Conservation (phyloP, 2,888 invertebrate species). For the Saturnia japonica region DNA sequence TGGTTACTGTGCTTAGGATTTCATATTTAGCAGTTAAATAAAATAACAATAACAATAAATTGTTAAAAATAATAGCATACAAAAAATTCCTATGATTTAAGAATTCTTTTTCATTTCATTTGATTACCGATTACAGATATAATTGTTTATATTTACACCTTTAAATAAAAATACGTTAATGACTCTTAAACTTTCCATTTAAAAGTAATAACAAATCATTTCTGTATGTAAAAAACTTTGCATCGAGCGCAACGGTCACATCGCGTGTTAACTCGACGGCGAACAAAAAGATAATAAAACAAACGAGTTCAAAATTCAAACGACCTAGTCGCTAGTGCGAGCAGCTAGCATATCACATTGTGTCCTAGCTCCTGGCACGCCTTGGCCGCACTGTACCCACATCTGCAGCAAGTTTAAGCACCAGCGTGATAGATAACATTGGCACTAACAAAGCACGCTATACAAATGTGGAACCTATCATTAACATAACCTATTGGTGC, state of each 20-base stretch:
- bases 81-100: neutral
- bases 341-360: neutral
- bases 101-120: neutral
- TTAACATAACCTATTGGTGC: constrained; percentile 66
- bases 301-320: constrained; percentile 26
- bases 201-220: constrained; percentile 5
- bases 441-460: constrained; percentile 40
- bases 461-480: constrained; percentile 56
- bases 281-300: constrained; percentile 37
- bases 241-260: neutral
- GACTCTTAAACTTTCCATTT: constrained; percentile 1
- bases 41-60: neutral
- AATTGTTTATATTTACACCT: neutral
- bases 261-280: constrained; percentile 38
- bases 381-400: constrained; percentile 16
- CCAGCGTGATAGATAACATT: constrained; percentile 60
- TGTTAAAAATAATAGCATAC: neutral
- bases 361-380: neutral
- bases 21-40: neutral
- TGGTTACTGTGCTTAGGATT: constrained; percentile 2
- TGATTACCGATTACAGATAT: neutral
- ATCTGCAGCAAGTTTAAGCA: constrained; percentile 36
- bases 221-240: neutral
- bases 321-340: no score
- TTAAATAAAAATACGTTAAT: constrained; percentile 4